Evolutionary conservation across 1,140 invertebrate species (phyloP).

Genomic region (Sipha flava): DNA sequence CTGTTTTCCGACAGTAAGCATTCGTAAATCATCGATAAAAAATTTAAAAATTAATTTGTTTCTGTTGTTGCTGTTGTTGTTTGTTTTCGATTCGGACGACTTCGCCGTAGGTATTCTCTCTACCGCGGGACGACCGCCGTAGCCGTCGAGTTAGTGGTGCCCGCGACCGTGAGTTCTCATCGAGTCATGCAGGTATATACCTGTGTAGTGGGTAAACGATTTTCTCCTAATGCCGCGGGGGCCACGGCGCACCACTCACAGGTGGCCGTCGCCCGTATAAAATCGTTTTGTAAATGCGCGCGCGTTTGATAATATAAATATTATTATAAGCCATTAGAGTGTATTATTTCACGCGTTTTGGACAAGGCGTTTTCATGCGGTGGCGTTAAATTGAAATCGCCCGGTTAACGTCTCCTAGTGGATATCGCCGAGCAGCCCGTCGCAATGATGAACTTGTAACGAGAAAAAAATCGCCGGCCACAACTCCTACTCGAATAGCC

Average conservation of each 20-base stretch:
- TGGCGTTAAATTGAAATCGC: slow-evolving; percentile 28
- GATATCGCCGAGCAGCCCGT: background rate
- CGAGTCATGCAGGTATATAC: too few relatives aligned
- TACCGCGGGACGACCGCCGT: background rate
- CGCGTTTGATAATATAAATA: background rate
- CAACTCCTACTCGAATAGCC: too few relatives aligned
- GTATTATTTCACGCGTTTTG: slow-evolving; percentile 16
- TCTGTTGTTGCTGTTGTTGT: too few relatives aligned
- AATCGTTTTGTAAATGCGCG: background rate
- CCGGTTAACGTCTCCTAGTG: background rate
- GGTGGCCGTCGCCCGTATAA: background rate
- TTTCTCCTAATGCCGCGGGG: background rate
- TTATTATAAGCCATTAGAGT: background rate
- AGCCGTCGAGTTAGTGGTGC: too few relatives aligned
- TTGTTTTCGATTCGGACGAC: background rate
- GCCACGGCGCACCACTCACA: background rate
- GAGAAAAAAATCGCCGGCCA: background rate
- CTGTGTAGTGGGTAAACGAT: too few relatives aligned
- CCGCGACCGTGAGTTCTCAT: background rate
- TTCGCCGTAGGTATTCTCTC: background rate
- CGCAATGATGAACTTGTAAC: background rate
- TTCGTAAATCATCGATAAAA: background rate
- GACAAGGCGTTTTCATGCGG: background rate
- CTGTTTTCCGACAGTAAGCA: too few relatives aligned
- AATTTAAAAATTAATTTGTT: too few relatives aligned